These are phyloP conservation scores for Pyrrhosoma nymphula DNA, from an alignment of 2,888 invertebrate species.

Conservation along the genomic window DNA sequence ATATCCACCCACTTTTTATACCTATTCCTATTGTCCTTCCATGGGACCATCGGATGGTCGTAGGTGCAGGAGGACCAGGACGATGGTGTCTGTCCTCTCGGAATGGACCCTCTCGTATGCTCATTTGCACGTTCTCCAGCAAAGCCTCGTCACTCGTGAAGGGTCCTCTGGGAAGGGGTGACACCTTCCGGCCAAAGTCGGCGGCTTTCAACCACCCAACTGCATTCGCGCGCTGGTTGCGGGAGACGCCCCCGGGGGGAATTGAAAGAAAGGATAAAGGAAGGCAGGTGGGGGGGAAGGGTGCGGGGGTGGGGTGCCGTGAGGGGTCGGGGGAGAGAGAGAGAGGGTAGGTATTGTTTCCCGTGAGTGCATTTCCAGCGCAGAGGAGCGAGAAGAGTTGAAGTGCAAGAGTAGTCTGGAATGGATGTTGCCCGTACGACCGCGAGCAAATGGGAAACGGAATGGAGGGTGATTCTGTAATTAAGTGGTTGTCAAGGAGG, in stretches of 20 bases:
- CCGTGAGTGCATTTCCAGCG: conserved; percentile 16
- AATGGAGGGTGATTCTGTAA: conserved; percentile 35
- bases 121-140: not conserved
- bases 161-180: not conserved
- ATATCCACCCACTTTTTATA: too few species aligned
- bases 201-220: not conserved
- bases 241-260: too few species aligned
- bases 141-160: not conserved
- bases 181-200: not conserved
- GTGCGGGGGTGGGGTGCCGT: not conserved
- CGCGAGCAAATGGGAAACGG: conserved; percentile 19
- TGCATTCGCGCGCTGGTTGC: not conserved
- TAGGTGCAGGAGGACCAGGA: too few species aligned
- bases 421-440: not conserved
- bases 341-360: not conserved
- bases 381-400: not conserved
- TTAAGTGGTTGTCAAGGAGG: conserved; percentile 32
- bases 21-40: too few species aligned
- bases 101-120: not conserved
- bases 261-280: too few species aligned
- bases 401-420: not conserved
- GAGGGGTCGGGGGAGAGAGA: not conserved
- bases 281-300: too few species aligned
- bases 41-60: too few species aligned
- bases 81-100: too few species aligned